Evolutionary conservation across 2,113 vertebrate species (phyloP).

Genomic region (Trogon surrucura): DNA sequence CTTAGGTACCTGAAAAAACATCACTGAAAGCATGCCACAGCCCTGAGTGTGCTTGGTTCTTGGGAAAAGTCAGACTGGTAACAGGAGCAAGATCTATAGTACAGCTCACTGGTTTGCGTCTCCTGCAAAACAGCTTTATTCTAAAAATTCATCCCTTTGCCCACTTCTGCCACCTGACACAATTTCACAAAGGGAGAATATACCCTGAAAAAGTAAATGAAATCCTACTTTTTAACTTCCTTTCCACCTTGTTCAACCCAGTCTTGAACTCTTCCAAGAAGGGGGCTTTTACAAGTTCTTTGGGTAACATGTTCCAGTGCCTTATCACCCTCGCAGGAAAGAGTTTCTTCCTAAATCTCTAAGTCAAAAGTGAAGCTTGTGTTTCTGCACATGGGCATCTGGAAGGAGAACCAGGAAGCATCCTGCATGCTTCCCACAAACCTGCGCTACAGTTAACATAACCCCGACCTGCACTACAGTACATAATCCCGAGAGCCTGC

Average conservation of each 20-base stretch:
- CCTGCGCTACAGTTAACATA: background rate
- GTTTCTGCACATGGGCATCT: background rate
- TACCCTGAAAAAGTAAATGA: background rate
- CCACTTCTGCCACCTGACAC: background rate
- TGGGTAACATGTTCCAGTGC: no score
- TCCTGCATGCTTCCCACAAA: background rate
- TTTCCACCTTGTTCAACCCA: background rate
- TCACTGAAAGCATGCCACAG: background rate
- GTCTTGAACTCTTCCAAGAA: no score
- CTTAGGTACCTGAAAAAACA: background rate
- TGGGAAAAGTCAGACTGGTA: background rate
- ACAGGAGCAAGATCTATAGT: background rate
- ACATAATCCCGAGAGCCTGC: background rate
- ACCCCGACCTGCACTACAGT: no score
- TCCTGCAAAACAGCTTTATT: background rate
- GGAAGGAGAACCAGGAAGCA: background rate
- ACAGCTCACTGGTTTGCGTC: background rate
- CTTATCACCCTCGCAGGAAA: no score
- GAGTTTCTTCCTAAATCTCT: background rate
- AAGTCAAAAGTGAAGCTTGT: background rate
- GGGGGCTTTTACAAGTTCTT: no score
- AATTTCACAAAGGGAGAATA: background rate
- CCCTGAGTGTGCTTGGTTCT: background rate
- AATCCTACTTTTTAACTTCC: background rate
- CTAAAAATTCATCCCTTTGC: background rate